Evolutionary conservation across 2,113 vertebrate species (phyloP).

Genomic region (Machaerirhynchus nigripectus): DNA sequence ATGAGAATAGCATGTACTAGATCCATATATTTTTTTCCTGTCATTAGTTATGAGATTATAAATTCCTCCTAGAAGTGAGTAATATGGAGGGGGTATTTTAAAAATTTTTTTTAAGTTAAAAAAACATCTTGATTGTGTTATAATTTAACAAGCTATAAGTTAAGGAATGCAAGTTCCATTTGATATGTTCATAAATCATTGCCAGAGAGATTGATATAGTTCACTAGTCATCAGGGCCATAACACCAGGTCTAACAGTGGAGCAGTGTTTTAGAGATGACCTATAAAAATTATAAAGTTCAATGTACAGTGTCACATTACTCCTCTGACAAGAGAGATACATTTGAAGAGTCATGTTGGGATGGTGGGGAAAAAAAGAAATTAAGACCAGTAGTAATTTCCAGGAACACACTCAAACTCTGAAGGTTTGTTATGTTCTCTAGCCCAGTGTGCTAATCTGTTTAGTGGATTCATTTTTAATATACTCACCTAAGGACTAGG

Average conservation of each 20-base stretch:
- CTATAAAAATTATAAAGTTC: neutral
- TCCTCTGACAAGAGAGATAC: neutral
- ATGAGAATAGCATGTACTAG: neutral
- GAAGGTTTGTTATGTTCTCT: neutral
- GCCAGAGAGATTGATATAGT: neutral
- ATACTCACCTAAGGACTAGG: neutral
- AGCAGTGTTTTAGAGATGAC: neutral
- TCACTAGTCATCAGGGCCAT: neutral
- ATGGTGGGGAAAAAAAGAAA: neutral
- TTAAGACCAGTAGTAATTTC: neutral
- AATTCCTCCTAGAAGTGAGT: neutral
- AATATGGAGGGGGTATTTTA: rapidly evolving
- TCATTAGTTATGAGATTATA: neutral
- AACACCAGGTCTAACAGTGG: neutral
- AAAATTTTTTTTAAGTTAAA: neutral
- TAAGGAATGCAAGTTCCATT: neutral
- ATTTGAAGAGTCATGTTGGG: neutral
- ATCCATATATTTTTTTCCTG: neutral
- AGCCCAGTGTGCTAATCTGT: neutral
- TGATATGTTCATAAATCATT: neutral
- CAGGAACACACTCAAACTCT: neutral
- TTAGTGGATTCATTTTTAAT: neutral
- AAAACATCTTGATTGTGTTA: neutral
- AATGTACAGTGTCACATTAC: neutral
- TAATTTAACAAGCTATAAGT: neutral